Base-by-base conservation (phyloP, 2,888 invertebrate species). In the Rutpela maculata region DNA sequence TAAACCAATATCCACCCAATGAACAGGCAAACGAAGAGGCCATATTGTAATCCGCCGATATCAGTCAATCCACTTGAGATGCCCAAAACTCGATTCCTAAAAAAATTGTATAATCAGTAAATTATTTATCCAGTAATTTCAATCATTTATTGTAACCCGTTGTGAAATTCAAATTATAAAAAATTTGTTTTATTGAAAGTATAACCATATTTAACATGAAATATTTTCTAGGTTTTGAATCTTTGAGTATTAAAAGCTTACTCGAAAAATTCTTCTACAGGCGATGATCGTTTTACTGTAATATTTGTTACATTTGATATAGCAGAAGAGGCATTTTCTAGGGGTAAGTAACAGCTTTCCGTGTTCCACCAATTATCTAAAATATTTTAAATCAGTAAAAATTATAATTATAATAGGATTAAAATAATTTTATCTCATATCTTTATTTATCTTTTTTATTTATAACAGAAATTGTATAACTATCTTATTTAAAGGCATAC, bases 1-100 rank as follows among this genome's bases (percentile, higher is more conserved):
- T 95, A 95, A 82, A 95, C 93, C 73, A 94, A 90, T 18, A 94
- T 83, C 92, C 95, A 95, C 75, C 94, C 94, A 11, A 93, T 89
- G 2, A 92, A 88, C 18, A 95, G 89, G 85, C 94, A 93, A 6
- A 92, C 91, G 38, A 93, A 91, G 38, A 95, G 90, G 84, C 94
- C 92, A 94, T 94, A 95, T 85, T 93, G 93, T 83, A 95, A 90
- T 3, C 91, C 90, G 12, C 94, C 95, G 18, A 95, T 88, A 63
- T 93, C 90, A 66, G 94, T 91, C 65, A 94, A 92, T 17, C 92
- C 91, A 56, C 91, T 89, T 12, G 92, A 90, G 80, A 94, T 91
- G 60, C 93, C 90, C 77, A 94, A 91, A 67, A 95, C 91, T 84
- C 94, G 92, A 63, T 91, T 91, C 75, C 93, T 93, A 81, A 92